Evolutionary conservation across 2,113 vertebrate genomes (phyloP).

Genomic region (Lepisosteus osseus): DNA sequence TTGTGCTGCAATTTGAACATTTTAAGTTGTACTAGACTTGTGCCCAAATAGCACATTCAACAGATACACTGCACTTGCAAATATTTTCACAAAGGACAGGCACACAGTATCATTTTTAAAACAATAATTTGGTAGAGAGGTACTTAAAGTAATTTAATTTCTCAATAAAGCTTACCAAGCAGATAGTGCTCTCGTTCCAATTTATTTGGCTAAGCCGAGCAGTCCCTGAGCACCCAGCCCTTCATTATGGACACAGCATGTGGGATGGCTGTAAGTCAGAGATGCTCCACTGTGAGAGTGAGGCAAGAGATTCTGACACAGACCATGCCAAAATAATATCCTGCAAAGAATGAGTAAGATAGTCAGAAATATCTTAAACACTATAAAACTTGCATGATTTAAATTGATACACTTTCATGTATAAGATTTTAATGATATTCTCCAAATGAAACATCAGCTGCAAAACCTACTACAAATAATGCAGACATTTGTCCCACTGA

Average conservation of each 20-base stretch:
- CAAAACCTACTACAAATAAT: too few relatives aligned
- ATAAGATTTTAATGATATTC: too few relatives aligned
- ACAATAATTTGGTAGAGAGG: conserved; percentile 41
- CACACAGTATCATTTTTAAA: conserved; percentile 33
- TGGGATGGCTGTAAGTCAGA: conserved; percentile 53
- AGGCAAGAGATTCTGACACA: conserved; percentile 38
- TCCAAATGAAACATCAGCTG: too few relatives aligned
- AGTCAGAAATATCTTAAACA: conserved; percentile 39
- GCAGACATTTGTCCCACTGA: too few relatives aligned
- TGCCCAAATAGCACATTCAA: conserved; percentile 19
- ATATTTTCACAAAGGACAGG: conserved; percentile 28
- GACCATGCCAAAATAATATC: conserved; percentile 41
- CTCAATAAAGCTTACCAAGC: conserved; percentile 45
- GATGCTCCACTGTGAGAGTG: conserved; percentile 44
- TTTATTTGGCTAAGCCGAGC: conserved; percentile 40
- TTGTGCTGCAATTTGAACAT: too few relatives aligned
- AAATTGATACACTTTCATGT: too few relatives aligned
- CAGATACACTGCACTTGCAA: conserved; percentile 25
- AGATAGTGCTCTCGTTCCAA: conserved; percentile 38
- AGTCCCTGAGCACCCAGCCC: conserved; percentile 46
- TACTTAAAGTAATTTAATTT: conserved; percentile 47
- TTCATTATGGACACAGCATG: conserved; percentile 49
- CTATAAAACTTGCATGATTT: neutral
- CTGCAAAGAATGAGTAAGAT: conserved; percentile 46
- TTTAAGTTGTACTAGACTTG: neutral